Evolutionary conservation across 2,113 vertebrate genomes (phyloP), one percentile per base, ranked within the genome.

Genomic region (Colistium nudipinnis): DNA sequence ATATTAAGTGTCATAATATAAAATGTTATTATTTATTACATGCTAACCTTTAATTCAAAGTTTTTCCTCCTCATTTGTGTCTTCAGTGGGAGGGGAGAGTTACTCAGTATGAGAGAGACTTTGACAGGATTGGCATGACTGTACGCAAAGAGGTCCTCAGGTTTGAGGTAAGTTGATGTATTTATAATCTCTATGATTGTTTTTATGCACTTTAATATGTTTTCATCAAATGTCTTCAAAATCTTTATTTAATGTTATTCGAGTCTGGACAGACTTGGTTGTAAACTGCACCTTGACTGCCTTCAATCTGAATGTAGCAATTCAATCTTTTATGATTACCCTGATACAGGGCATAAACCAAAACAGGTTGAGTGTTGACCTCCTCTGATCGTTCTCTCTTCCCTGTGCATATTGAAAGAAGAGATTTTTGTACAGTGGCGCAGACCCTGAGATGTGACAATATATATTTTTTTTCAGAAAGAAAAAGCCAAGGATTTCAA

Each of bases 401-500:
- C 6, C 4, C 6, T 54, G 33, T 33, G 31, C 31, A 33, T 9
- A 33, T 9, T n/a, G n/a, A n/a, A n/a, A n/a, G n/a, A n/a, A n/a
- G n/a, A n/a, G n/a, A n/a, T n/a, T n/a, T n/a, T n/a, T n/a, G n/a
- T n/a, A n/a, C n/a, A n/a, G n/a, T n/a, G 24, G 35, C 45, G 59
- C 48, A 38, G 28, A 74, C 16, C 16, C 22, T 31, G 9, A 54
- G 22, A 43, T 25, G 1, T 68, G 28, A 55, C 19, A 2, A 45
- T 17, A 55, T 14, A 24, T 64, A 66, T 82, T 6, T 78, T 52
- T 53, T 79, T 77, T 19, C 89, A 99, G 97, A 98, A 95, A 89
- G 96, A 98, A 87, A 97, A 97, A 87, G 93, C 93, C 31, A 98
- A 94, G 93, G 97, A 98, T 91, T 97, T 98, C 90, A 96, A 93